Evolutionary conservation across 1,140 invertebrate species (phyloP).

Genomic region (Papilio glaucus): DNA sequence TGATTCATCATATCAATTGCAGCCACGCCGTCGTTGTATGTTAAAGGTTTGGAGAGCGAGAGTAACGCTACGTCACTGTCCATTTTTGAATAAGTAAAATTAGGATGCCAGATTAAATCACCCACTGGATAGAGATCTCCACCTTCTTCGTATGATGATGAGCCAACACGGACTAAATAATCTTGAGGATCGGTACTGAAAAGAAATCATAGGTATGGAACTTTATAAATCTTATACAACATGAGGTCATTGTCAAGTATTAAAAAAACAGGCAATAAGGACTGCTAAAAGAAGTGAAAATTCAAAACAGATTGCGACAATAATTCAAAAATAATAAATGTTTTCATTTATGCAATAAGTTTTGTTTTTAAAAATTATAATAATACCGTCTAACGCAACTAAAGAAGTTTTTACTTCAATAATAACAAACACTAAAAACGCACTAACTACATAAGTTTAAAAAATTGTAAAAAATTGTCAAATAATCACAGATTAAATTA

Average conservation of each 20-base stretch:
- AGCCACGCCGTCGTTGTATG: constrained; percentile 79
- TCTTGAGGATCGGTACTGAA: constrained; percentile 50
- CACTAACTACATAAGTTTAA: too few relatives aligned
- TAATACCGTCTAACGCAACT: too few relatives aligned
- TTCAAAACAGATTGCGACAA: background rate
- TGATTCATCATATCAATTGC: constrained; percentile 78
- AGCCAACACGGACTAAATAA: constrained; percentile 65
- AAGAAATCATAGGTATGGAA: constrained; percentile 25
- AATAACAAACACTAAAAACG: too few relatives aligned
- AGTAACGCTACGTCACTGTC: constrained; percentile 86
- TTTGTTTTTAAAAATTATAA: too few relatives aligned
- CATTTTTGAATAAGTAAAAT: constrained; percentile 65
- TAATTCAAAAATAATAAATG: too few relatives aligned
- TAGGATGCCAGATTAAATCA: constrained; percentile 59
- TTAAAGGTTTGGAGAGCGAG: constrained; percentile 82
- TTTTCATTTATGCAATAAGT: too few relatives aligned
- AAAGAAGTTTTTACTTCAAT: too few relatives aligned
- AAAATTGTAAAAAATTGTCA: too few relatives aligned
- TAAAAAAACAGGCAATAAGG: too few relatives aligned
- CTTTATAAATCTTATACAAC: too few relatives aligned
- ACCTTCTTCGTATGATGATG: constrained; percentile 63
- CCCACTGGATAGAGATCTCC: constrained; percentile 62
- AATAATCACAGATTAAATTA: too few relatives aligned
- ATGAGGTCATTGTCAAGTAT: too few relatives aligned
- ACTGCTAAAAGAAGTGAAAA: constrained; percentile 28